These are phyloP conservation scores for Elgaria multicarinata DNA, from an alignment of 2,113 vertebrate genomes.

Conservation along the genomic window DNA sequence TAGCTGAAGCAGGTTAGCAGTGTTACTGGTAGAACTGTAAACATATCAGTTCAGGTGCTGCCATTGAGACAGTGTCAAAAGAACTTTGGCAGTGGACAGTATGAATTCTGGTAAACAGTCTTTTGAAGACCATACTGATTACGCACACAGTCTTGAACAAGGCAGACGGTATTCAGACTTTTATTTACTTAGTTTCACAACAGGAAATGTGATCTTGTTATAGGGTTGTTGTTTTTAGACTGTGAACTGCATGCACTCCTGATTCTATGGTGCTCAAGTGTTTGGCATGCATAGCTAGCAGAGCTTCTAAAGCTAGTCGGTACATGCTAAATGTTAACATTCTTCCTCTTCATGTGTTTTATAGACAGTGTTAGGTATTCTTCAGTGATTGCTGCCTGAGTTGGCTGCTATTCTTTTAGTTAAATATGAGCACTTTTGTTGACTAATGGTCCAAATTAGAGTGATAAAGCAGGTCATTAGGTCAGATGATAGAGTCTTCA, in stretches of 20 bases:
- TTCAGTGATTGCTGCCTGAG: background rate
- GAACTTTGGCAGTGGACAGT: conserved; percentile 8
- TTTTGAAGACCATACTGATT: background rate
- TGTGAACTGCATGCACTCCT: background rate
- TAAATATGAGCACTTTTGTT: background rate
- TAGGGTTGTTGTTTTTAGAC: background rate
- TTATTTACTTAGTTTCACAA: conserved; percentile 51
- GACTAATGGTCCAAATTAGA: background rate
- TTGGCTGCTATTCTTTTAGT: background rate
- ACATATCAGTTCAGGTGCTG: background rate
- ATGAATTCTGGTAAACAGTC: conserved; percentile 33
- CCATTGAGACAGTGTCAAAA: background rate
- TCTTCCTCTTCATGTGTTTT: background rate
- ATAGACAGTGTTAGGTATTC: background rate
- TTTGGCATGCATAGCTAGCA: background rate
- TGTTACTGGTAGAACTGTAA: conserved; percentile 15
- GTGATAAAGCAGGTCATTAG: too few relatives aligned
- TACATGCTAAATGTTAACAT: background rate
- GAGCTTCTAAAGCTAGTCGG: background rate
- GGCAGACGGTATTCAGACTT: background rate
- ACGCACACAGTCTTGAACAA: conserved; percentile 9
- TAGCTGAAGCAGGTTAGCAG: background rate
- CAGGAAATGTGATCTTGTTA: conserved; percentile 53
- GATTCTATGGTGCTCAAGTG: background rate
- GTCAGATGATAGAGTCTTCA: background rate